Conservation (phyloP, 1,140 invertebrate species). For the Centruroides sculpturatus region DNA sequence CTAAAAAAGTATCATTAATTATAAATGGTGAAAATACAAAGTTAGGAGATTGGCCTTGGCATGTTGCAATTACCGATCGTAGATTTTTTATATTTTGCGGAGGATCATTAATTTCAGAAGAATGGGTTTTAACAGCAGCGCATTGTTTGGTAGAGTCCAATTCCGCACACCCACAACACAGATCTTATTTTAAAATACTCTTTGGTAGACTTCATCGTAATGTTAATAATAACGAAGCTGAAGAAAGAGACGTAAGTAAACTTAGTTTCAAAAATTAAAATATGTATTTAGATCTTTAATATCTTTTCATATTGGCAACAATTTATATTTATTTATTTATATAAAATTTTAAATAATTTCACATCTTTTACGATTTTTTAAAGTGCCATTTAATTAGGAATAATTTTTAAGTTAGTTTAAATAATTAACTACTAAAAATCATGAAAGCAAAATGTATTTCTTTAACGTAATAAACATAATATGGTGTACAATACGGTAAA, state of each 20-base stretch:
- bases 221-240: slow-evolving; percentile 13
- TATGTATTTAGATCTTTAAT: too few species aligned
- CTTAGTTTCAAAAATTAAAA: too few species aligned
- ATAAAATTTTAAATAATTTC: too few species aligned
- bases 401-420: too few species aligned
- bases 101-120: slow-evolving; percentile 9
- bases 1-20: slow-evolving; percentile 8
- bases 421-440: too few species aligned
- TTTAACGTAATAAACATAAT: too few species aligned
- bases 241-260: slow-evolving; percentile 6
- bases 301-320: too few species aligned
- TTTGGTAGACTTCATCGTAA: slow-evolving; percentile 13
- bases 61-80: not conserved
- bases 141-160: slow-evolving; percentile 12
- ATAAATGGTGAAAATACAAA: slow-evolving; percentile 6
- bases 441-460: too few species aligned
- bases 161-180: not conserved
- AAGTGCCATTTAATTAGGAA: too few species aligned
- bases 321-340: too few species aligned
- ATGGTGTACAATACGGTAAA: too few species aligned
- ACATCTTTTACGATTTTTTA: too few species aligned
- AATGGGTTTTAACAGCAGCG: slow-evolving; percentile 17
- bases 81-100: slow-evolving; percentile 5
- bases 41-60: slow-evolving; percentile 17
- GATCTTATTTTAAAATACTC: slow-evolving; percentile 1